phyloP scores from a whole-genome alignment of 2,797 vertebrate genomes.

The Aeoliscus strigatus region DNA sequence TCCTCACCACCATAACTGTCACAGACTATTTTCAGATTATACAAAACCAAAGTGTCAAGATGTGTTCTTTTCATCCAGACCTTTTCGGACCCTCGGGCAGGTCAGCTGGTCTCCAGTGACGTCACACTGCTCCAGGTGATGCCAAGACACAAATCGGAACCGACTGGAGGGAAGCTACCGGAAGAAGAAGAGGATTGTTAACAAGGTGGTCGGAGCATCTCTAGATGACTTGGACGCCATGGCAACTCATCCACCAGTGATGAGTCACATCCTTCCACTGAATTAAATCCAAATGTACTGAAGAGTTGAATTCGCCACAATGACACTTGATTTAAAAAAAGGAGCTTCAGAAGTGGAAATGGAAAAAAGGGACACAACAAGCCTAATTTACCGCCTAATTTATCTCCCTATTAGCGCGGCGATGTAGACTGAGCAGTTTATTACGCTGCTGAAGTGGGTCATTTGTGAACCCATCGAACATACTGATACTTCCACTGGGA shows the following conservation, averaged over 20 bases:
- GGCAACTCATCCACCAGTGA: constrained; percentile 7
- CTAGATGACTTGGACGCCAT: too few relatives aligned
- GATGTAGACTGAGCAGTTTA: too few relatives aligned
- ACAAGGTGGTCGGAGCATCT: too few relatives aligned
- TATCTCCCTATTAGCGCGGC: constrained; percentile 9
- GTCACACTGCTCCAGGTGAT: constrained; percentile 79
- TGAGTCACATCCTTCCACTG: not conserved
- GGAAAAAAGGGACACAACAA: constrained; percentile 6
- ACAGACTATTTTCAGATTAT: too few relatives aligned
- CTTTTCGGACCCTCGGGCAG: constrained; percentile 90
- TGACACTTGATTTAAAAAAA: too few relatives aligned
- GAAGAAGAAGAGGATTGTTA: constrained; percentile 2
- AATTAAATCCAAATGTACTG: constrained; percentile 4
- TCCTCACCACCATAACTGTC: too few relatives aligned
- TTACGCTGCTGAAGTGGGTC: constrained; percentile 19
- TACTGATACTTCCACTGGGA: constrained; percentile 10
- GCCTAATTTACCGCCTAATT: constrained; percentile 31
- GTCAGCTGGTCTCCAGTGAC: constrained; percentile 85
- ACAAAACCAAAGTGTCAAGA: not conserved
- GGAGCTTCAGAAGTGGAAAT: too few relatives aligned
- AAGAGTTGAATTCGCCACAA: constrained; percentile 1
- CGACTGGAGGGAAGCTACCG: constrained; percentile 85
- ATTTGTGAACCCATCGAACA: constrained; percentile 29
- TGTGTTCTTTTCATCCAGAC: constrained; percentile 58
- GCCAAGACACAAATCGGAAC: constrained; percentile 83